Evolutionary conservation across 2,888 invertebrate genomes (phyloP), one percentile per base, ranked within the genome.

Genomic region (Nipponacmea schrenckii): DNA sequence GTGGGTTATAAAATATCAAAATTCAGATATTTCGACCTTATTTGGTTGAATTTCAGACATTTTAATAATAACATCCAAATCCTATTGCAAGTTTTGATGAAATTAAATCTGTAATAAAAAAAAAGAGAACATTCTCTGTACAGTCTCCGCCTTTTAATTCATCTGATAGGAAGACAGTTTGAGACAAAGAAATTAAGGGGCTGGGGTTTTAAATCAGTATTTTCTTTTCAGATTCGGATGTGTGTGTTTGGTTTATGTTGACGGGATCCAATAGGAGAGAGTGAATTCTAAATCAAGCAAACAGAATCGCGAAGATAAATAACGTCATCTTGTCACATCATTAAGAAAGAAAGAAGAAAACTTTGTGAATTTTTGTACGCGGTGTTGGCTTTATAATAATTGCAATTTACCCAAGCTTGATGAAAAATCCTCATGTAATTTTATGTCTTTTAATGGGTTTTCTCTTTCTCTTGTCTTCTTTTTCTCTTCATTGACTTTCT

Each of bases 171-270:
- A 56, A 56, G 56, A 56, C 56, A 24, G 56, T 20, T 56, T 56
- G 56, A 56, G 56, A 56, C 56, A 56, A 56, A 56, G 56, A 56
- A 56, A 56, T 56, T 56, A 56, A 56, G 56, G 56, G 56, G 56
- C 24, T 56, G 56, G 14, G 56, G 56, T 20, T 56, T 56, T 56
- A 56, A 56, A 56, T 56, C 56, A 56, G 56, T 24, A 56, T 56
- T 56, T 56, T 56, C 56, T 56, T 56, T 56, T 56, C 56, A 56
- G 24, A 20, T 24, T 20, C 20, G 24, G 56, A 56, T 56, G 20
- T 14, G 56, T 24, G 24, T 56, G 56, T 56, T 56, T 56, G 56
- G 56, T 56, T 56, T 56, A 56, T 56, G 56, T 56, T 56, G 56
- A 56, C 56, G 56, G 56, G 56, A 56, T 56, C 56, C 56, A 56